Conservation (phyloP, 2,113 vertebrate species). For the Paratilapia polleni region DNA sequence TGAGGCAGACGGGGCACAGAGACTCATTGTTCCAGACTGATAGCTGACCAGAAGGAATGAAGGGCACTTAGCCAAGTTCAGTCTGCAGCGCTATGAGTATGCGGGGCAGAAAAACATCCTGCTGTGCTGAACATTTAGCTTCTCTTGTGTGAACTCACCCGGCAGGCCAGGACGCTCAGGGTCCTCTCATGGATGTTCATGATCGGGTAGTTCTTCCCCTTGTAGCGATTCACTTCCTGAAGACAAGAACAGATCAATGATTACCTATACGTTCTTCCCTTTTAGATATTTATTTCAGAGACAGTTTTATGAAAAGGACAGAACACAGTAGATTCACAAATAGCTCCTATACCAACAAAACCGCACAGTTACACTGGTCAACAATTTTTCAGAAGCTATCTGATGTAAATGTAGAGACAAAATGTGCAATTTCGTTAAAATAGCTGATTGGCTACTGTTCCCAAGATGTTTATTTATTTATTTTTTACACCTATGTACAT, state of each 20-base stretch:
- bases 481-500: too few species aligned
- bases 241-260: neutral
- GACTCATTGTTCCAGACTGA: slow-evolving; percentile 41
- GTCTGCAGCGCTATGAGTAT: neutral
- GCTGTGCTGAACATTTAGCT: neutral
- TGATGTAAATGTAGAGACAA: too few species aligned
- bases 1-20: slow-evolving; percentile 25
- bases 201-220: slow-evolving; percentile 99
- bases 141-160: slow-evolving; percentile 81
- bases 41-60: slow-evolving; percentile 38
- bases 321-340: neutral
- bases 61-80: slow-evolving; percentile 34
- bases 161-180: slow-evolving; percentile 94
- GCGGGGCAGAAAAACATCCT: neutral
- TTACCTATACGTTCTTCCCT: neutral
- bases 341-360: neutral
- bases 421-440: neutral
- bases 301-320: neutral
- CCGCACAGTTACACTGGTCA: neutral
- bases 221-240: slow-evolving; percentile 98
- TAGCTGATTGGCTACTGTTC: neutral
- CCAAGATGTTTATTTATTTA: neutral
- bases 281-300: neutral
- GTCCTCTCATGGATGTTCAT: slow-evolving; percentile 99
- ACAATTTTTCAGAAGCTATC: neutral